A percentile compares a stretch with the other conserved stretches of the same genome.
These are phyloP conservation scores for Anthrax anthrax DNA, from an alignment of 2,888 invertebrate species.

Conservation along the genomic window DNA sequence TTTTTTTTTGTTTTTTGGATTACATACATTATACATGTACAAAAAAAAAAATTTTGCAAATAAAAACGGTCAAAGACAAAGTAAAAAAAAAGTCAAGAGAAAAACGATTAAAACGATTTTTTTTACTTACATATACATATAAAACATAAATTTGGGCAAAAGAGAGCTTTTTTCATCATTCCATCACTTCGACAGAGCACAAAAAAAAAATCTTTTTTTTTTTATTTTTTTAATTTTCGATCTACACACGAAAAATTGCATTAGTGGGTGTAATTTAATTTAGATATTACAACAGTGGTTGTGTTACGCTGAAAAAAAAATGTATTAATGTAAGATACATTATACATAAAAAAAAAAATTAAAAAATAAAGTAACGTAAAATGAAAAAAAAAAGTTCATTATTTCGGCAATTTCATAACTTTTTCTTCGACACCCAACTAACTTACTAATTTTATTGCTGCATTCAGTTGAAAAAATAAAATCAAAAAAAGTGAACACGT, in stretches of 20 bases:
- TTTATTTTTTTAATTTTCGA: not conserved
- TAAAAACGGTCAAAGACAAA: not conserved
- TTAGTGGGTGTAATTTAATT: constrained; percentile 4
- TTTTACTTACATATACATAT: no score
- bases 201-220: no score
- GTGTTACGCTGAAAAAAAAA: constrained; percentile 2
- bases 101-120: no score
- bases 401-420: not conserved
- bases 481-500: not conserved
- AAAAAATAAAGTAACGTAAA: not conserved
- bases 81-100: no score
- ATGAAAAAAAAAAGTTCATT: not conserved
- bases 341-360: not conserved
- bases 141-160: constrained; percentile 1
- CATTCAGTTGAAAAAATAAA: not conserved
- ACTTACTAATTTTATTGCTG: not conserved
- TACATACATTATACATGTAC: no score
- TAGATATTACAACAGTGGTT: constrained; percentile 1
- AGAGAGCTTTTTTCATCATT: constrained; percentile 1
- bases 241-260: not conserved
- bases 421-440: not conserved
- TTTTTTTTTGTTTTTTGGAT: constrained; percentile 12
- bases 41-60: not conserved
- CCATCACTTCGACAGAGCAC: no score
- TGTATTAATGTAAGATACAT: no score